These are phyloP conservation scores for Hemaris fuciformis DNA, from an alignment of 2,888 invertebrate species.

Conservation along the genomic window DNA sequence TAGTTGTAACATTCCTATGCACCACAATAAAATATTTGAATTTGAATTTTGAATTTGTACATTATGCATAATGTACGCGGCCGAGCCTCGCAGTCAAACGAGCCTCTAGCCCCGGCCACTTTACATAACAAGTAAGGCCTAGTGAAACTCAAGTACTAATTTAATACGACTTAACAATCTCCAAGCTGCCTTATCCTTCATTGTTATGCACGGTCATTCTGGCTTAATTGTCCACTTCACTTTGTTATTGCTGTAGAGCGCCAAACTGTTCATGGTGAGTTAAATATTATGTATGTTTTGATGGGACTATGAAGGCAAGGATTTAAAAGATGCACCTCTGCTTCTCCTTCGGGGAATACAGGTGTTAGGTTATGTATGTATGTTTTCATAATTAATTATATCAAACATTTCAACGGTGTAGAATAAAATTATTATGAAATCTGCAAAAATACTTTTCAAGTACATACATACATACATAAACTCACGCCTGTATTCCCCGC, in stretches of 20 bases:
- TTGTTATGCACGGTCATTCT: constrained; percentile 26
- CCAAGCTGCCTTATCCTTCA: constrained; percentile 17
- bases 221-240: neutral
- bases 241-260: neutral
- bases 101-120: neutral
- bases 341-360: too few species aligned
- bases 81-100: neutral
- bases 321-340: too few species aligned
- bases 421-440: too few species aligned
- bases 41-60: too few species aligned
- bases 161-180: constrained; percentile 16
- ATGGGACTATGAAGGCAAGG: neutral
- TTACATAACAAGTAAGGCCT: neutral
- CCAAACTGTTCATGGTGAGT: neutral
- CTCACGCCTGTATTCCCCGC: too few species aligned
- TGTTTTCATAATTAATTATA: too few species aligned
- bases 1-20: too few species aligned
- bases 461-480: too few species aligned
- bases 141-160: constrained; percentile 7
- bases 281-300: neutral
- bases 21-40: too few species aligned
- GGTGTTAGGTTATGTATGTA: too few species aligned
- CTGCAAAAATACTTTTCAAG: too few species aligned
- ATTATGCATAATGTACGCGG: neutral
- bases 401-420: too few species aligned